Conservation (phyloP, 2,888 invertebrate species). For the Teleiodes luculella region DNA sequence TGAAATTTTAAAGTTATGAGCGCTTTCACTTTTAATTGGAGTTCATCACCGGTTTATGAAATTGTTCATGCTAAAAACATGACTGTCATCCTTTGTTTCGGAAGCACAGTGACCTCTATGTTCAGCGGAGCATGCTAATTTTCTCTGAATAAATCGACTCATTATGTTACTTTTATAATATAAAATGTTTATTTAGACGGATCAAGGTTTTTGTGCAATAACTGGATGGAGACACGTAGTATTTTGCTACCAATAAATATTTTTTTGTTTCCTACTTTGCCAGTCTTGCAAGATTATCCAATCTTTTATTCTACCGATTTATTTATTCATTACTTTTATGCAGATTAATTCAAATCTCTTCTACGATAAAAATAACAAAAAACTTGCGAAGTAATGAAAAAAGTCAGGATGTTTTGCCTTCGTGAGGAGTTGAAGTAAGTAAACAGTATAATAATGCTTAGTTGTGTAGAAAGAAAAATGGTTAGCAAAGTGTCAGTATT, state of each 20-base stretch:
- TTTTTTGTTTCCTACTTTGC: too few species aligned
- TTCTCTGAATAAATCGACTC: conserved; percentile 20
- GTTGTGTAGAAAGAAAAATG: too few species aligned
- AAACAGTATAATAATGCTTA: too few species aligned
- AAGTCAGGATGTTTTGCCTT: background rate
- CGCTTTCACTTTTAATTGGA: conserved; percentile 20
- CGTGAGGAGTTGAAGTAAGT: background rate
- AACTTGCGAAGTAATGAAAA: too few species aligned
- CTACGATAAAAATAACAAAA: too few species aligned
- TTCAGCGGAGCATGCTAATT: conserved; percentile 32
- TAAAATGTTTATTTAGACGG: background rate
- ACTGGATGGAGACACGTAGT: too few species aligned
- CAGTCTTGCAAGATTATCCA: too few species aligned
- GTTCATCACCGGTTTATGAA: conserved; percentile 13
- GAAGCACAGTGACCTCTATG: conserved; percentile 32
- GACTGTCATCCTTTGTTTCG: conserved; percentile 39
- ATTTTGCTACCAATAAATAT: too few species aligned
- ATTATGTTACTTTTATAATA: background rate
- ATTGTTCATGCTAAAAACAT: conserved; percentile 33
- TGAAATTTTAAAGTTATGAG: background rate
- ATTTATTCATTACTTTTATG: too few species aligned
- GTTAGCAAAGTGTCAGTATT: conserved; percentile 66
- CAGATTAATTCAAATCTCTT: too few species aligned
- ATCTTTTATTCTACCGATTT: too few species aligned
- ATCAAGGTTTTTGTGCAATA: too few species aligned